phyloP scores from a whole-genome alignment of 2,888 invertebrate species.

The Zele albiditarsus region DNA sequence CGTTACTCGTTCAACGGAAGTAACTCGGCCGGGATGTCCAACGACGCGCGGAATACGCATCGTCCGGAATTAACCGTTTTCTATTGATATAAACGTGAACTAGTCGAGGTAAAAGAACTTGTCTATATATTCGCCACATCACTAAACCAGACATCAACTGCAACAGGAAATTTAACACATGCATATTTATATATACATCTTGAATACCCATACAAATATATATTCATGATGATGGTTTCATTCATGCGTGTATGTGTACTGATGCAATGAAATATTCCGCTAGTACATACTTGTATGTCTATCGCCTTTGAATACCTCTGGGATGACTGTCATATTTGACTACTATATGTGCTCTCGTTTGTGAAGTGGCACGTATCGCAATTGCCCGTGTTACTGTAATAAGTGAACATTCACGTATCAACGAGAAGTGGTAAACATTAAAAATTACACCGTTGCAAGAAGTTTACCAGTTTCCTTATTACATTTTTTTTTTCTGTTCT shows the following conservation, averaged over 20 bases:
- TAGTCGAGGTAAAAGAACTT: conserved; percentile 33
- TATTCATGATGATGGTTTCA: conserved; percentile 25
- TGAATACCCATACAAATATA: not conserved
- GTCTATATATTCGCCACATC: conserved; percentile 40
- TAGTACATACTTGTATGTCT: not conserved
- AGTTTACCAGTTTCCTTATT: not conserved
- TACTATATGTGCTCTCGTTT: not conserved
- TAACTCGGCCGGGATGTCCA: conserved; percentile 48
- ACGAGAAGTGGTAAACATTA: not conserved
- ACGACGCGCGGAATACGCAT: conserved; percentile 47
- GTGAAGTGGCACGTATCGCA: not conserved
- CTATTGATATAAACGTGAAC: conserved; percentile 13
- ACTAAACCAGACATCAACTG: conserved; percentile 37
- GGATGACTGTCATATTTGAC: not conserved
- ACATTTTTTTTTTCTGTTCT: not conserved
- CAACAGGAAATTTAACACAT: conserved; percentile 36
- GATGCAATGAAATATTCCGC: not conserved
- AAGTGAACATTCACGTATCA: not conserved
- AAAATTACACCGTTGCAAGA: not conserved
- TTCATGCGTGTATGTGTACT: conserved; percentile 15
- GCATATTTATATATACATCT: not conserved
- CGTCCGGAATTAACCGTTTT: conserved; percentile 41
- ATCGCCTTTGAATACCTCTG: not conserved
- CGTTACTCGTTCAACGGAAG: conserved; percentile 50
- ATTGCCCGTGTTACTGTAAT: not conserved